Percentiles rank a stretch among this genome's conserved stretches.
Conservation (phyloP, 2,888 invertebrate species). For the Synergus laeviventris region DNA sequence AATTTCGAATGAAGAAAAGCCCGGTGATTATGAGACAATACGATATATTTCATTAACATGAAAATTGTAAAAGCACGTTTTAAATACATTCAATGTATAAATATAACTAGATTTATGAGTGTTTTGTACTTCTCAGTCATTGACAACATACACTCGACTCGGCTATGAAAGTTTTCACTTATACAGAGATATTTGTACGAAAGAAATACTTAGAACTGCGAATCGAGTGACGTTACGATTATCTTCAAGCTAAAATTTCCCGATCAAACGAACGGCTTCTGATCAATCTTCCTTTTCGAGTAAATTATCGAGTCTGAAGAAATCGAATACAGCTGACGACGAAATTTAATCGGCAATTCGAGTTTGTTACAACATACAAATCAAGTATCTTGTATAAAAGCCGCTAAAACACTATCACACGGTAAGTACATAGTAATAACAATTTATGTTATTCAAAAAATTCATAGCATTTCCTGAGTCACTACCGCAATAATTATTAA, state of each 20-base stretch:
- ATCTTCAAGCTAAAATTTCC: conserved; percentile 36
- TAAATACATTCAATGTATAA: conserved; percentile 71
- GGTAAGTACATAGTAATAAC: conserved; percentile 40
- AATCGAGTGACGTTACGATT: conserved; percentile 38
- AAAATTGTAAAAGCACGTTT: conserved; percentile 67
- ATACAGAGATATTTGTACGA: conserved; percentile 56
- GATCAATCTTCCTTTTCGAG: conserved; percentile 40
- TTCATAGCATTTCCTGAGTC: conserved; percentile 26
- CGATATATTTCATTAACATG: conserved; percentile 65
- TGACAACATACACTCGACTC: conserved; percentile 67
- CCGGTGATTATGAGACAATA: conserved; percentile 47
- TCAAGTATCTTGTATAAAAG: conserved; percentile 32
- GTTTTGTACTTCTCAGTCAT: conserved; percentile 74
- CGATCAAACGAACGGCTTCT: conserved; percentile 43
- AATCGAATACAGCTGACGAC: conserved; percentile 18
- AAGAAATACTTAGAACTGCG: conserved; percentile 40
- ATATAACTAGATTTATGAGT: conserved; percentile 71
- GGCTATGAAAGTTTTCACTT: conserved; percentile 56
- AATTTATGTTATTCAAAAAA: conserved; percentile 40
- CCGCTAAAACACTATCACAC: conserved; percentile 37
- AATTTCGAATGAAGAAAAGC: conserved; percentile 45
- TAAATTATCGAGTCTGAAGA: conserved; percentile 22
- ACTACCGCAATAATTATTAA: conserved; percentile 57
- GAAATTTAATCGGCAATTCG: conserved; percentile 22
- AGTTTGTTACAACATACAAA: conserved; percentile 22